Base-by-base conservation (phyloP, 2,797 vertebrate genomes). In the Pseudomugil tenellus region DNA sequence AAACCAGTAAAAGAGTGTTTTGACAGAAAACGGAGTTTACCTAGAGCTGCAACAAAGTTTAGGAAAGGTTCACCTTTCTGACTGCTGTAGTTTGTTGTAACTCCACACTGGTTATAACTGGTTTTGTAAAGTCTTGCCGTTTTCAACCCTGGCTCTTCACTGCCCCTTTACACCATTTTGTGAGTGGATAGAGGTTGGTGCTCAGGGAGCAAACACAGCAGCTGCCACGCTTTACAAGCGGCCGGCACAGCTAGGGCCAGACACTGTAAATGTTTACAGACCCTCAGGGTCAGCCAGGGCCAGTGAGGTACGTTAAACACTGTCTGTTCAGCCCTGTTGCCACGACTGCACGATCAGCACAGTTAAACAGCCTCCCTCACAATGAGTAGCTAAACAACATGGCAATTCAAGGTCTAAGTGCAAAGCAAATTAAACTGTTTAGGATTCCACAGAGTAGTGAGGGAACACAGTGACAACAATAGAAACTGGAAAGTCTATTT, bases 201-300 rank as follows among this genome's bases (percentile, higher is more conserved):
- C 81, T 87, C 56, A 12, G 84, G 79, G 85, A 87, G 86, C 90
- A 88, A 89, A 90, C 85, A 85, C 84, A 89, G 91, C 90, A 92
- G 89, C 89, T 91, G 91, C 92, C 87, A 87, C 88, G 83, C 83
- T 92, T 92, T 92, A 92, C 89, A 90, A 87, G 87, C 82, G 80
- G 77, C 78, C 82, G 35, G 83, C 79, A 78, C 79, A 63, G 80
- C 84, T 86, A 82, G 87, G 85, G 86, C 89, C 90, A 92, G 89
- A 90, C 88, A 86, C 89, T 90, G 93, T 92, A 92, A 94, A 93
- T 91, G 92, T 94, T 93, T 93, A 93, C 91, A 91, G 87, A 92
- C 91, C 92, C 89, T 87, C 83, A 84, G 88, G 91, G 91, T 91
- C 90, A 92, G 82, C 70, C 81, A 32, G 85, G 91, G 89, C 91